A percentile compares a stretch with the other conserved stretches of the same genome.
phyloP scores from a whole-genome alignment of 2,113 vertebrate genomes.

The Petroica traversi region DNA sequence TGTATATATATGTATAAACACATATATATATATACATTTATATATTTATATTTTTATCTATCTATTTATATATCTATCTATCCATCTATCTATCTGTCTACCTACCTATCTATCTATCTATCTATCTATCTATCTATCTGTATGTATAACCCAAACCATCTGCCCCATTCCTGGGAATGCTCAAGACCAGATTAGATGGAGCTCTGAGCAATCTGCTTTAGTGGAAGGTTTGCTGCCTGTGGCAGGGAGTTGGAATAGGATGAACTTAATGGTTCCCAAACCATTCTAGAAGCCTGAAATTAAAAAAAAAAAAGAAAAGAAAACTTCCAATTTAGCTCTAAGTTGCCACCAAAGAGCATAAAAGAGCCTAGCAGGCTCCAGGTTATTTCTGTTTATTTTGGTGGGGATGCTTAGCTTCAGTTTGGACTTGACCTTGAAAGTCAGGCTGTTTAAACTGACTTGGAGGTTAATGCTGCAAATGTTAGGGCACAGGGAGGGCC shows the following conservation, averaged over 20 bases:
- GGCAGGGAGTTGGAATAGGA: neutral
- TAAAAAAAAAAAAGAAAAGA: too few relatives aligned
- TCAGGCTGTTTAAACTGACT: neutral
- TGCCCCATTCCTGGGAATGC: neutral
- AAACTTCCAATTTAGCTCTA: neutral
- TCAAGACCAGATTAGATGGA: neutral
- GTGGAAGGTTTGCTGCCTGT: neutral
- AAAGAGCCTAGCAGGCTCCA: neutral
- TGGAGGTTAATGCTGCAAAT: rapidly evolving
- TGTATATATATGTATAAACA: too few relatives aligned
- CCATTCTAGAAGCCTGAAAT: neutral
- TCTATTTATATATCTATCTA: too few relatives aligned
- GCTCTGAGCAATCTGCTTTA: neutral
- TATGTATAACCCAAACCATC: neutral
- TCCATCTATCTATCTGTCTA: too few relatives aligned
- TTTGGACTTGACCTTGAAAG: neutral
- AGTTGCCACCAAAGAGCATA: neutral
- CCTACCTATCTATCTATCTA: too few relatives aligned
- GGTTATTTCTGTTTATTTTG: neutral
- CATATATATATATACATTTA: too few relatives aligned
- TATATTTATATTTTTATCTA: too few relatives aligned
- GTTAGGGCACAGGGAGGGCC: rapidly evolving
- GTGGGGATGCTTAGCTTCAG: neutral
- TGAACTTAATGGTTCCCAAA: neutral
- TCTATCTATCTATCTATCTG: too few relatives aligned